These are phyloP conservation scores for Syngnathus floridae DNA, from an alignment of 2,113 vertebrate genomes.

Conservation along the genomic window DNA sequence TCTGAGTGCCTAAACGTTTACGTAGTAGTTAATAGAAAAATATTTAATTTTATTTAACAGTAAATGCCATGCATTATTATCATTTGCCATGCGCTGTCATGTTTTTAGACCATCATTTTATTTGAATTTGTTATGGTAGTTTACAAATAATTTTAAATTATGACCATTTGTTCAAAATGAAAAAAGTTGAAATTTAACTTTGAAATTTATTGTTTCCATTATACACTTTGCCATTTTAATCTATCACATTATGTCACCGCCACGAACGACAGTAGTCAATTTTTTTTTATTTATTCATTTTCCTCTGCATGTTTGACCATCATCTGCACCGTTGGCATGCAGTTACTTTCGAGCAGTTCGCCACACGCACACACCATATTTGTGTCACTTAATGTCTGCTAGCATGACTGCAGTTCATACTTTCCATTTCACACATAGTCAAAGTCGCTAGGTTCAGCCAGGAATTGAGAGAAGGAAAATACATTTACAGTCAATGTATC, in stretches of 20 bases:
- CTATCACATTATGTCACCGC: slow-evolving; percentile 19
- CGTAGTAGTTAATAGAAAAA: background rate
- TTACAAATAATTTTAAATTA: background rate
- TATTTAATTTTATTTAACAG: background rate
- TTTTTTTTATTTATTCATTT: slow-evolving; percentile 13
- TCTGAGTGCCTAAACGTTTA: background rate
- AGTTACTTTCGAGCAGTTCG: slow-evolving; percentile 21
- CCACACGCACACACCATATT: slow-evolving; percentile 10
- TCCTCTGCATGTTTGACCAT: background rate
- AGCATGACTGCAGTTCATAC: slow-evolving; percentile 1
- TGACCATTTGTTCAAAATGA: background rate
- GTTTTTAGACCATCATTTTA: background rate
- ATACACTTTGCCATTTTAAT: too few relatives aligned
- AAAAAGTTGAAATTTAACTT: background rate
- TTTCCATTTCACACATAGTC: slow-evolving; percentile 14
- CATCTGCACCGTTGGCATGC: slow-evolving; percentile 1
- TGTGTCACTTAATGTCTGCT: slow-evolving; percentile 4
- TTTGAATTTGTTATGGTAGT: background rate
- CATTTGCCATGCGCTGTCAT: background rate
- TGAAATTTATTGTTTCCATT: too few relatives aligned
- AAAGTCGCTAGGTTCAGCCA: slow-evolving; percentile 1
- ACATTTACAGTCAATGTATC: background rate
- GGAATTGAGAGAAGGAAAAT: slow-evolving; percentile 17
- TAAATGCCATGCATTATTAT: background rate
- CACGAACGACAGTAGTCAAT: background rate